phyloP scores from a whole-genome alignment of 2,888 invertebrate species.

The Shargacucullia verbasci region DNA sequence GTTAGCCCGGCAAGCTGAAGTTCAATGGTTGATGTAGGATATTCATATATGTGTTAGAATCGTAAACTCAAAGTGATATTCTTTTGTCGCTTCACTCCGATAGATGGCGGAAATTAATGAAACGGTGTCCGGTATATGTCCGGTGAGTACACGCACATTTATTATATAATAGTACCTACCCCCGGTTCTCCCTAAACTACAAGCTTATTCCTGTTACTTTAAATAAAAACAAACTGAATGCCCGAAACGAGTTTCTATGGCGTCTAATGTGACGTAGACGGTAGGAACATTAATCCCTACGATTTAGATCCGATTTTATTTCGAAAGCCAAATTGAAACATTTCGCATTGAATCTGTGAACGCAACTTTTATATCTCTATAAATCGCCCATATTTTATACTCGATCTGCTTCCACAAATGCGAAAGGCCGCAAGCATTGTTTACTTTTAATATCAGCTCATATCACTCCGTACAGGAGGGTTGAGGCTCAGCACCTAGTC shows the following conservation, averaged over 20 bases:
- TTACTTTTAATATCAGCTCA: slow-evolving; percentile 68
- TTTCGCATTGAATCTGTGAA: slow-evolving; percentile 43
- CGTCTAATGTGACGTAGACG: not conserved
- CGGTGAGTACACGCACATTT: too few species aligned
- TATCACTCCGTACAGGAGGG: slow-evolving; percentile 46
- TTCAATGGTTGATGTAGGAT: too few species aligned
- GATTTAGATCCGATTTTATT: slow-evolving; percentile 31
- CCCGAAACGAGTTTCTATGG: not conserved
- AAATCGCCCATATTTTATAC: slow-evolving; percentile 47
- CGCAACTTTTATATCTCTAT: slow-evolving; percentile 50
- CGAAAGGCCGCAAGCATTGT: slow-evolving; percentile 63
- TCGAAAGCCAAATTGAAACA: slow-evolving; percentile 48
- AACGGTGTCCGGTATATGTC: too few species aligned
- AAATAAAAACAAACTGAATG: too few species aligned
- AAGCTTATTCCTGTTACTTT: too few species aligned
- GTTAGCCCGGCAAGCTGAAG: too few species aligned
- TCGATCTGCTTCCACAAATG: slow-evolving; percentile 55
- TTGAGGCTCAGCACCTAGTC: slow-evolving; percentile 55
- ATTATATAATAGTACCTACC: too few species aligned
- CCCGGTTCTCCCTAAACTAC: too few species aligned
- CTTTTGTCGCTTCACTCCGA: too few species aligned
- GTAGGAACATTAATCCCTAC: slow-evolving; percentile 6
- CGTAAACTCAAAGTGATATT: too few species aligned
- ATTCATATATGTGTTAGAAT: too few species aligned
- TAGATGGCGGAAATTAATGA: too few species aligned